A percentile compares a stretch with the other conserved stretches of the same genome.
These are phyloP conservation scores for Conus betulinus DNA, from an alignment of 1,140 invertebrate species.

Conservation along the genomic window DNA sequence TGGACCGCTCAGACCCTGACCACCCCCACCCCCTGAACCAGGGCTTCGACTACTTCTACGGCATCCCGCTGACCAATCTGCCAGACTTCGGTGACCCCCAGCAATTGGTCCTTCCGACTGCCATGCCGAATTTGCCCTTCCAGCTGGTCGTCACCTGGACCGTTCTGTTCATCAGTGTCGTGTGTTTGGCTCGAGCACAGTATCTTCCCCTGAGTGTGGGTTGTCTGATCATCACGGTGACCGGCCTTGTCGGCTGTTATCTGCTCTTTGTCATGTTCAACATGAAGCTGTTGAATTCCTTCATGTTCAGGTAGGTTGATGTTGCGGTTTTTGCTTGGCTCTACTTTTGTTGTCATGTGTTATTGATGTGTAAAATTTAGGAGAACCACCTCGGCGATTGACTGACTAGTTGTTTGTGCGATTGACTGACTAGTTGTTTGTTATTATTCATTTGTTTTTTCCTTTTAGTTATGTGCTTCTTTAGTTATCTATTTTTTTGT, in stretches of 20 bases:
- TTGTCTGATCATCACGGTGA: conserved; percentile 30
- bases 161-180: conserved; percentile 4
- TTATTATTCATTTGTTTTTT: no score
- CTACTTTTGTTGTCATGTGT: no score
- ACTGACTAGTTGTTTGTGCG: no score
- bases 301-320: conserved; percentile 25
- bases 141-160: conserved; percentile 28
- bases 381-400: no score
- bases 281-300: conserved; percentile 67
- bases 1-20: conserved; percentile 65
- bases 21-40: conserved; percentile 76
- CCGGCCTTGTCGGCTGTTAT: conserved; percentile 21
- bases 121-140: conserved; percentile 16
- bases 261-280: conserved; percentile 55
- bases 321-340: no score
- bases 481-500: no score
- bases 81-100: conserved; percentile 72
- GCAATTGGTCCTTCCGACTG: conserved; percentile 38
- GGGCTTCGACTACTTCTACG: conserved; percentile 78
- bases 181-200: conserved; percentile 14
- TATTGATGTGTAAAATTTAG: no score
- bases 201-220: conserved; percentile 31
- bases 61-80: conserved; percentile 74
- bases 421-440: no score
- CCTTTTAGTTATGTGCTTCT: no score